These are phyloP conservation scores for Litocranius walleri DNA, from an alignment of 2,113 vertebrate genomes.

Conservation along the genomic window DNA sequence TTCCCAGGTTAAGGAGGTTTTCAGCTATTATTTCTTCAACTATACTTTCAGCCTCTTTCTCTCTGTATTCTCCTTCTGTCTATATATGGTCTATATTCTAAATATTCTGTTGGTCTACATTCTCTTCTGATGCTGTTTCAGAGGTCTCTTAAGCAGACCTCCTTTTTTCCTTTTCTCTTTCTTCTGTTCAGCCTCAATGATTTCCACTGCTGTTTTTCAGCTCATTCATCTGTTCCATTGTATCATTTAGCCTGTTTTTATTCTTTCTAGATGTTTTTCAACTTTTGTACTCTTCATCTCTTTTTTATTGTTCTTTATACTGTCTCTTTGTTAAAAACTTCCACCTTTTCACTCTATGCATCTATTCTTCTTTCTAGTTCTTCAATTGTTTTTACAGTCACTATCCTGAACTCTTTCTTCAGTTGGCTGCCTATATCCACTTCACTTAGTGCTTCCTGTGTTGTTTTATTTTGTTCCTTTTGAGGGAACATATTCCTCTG, in stretches of 20 bases:
- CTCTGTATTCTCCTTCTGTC: neutral
- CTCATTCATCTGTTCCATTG: neutral
- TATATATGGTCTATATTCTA: neutral
- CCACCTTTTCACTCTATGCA: neutral
- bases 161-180: neutral
- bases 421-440: neutral
- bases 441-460: neutral
- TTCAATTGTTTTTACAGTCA: neutral
- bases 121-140: neutral
- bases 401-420: neutral
- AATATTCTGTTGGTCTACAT: neutral
- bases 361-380: neutral
- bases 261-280: neutral
- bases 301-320: neutral
- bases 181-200: neutral
- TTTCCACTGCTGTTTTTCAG: neutral
- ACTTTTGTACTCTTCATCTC: neutral
- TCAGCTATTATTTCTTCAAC: neutral
- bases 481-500: neutral
- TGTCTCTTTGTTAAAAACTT: neutral
- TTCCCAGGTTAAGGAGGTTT: neutral
- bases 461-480: neutral
- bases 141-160: neutral
- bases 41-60: neutral
- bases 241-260: neutral